Evolutionary conservation across 1,140 invertebrate genomes (phyloP).

Genomic region (Brachionus koreanus): DNA sequence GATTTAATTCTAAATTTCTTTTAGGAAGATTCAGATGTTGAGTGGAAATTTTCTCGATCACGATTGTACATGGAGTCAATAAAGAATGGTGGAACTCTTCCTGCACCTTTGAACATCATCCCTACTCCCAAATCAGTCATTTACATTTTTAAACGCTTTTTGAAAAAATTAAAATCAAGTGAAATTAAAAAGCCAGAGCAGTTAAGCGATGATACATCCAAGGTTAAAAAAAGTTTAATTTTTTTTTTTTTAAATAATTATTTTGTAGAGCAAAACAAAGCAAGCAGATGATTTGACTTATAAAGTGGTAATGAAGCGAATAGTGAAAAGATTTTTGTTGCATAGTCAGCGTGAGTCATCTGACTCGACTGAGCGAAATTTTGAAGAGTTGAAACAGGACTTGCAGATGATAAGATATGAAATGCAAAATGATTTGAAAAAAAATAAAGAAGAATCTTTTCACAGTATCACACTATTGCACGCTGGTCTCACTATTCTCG

Average conservation of each 20-base stretch:
- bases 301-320: slow-evolving; percentile 32
- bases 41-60: slow-evolving; percentile 86
- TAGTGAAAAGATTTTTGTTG: slow-evolving; percentile 42
- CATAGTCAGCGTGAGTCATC: slow-evolving; percentile 40
- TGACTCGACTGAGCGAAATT: slow-evolving; percentile 35
- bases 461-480: slow-evolving; percentile 30
- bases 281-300: slow-evolving; percentile 13
- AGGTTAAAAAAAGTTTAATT: not conserved
- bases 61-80: slow-evolving; percentile 90
- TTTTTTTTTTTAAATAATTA: not conserved
- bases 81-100: slow-evolving; percentile 76
- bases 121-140: slow-evolving; percentile 74
- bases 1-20: slow-evolving; percentile 19
- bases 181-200: not conserved
- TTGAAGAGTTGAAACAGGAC: slow-evolving; percentile 44
- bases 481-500: slow-evolving; percentile 22
- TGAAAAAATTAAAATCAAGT: not conserved
- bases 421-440: slow-evolving; percentile 41
- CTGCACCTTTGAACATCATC: slow-evolving; percentile 80
- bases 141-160: not conserved
- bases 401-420: slow-evolving; percentile 43
- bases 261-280: slow-evolving; percentile 13
- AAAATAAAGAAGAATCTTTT: slow-evolving; percentile 39
- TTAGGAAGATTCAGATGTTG: slow-evolving; percentile 76
- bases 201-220: not conserved